Evolutionary conservation across 2,113 vertebrate genomes (phyloP), one percentile per base, ranked within the genome.

Genomic region (Salvator merianae): DNA sequence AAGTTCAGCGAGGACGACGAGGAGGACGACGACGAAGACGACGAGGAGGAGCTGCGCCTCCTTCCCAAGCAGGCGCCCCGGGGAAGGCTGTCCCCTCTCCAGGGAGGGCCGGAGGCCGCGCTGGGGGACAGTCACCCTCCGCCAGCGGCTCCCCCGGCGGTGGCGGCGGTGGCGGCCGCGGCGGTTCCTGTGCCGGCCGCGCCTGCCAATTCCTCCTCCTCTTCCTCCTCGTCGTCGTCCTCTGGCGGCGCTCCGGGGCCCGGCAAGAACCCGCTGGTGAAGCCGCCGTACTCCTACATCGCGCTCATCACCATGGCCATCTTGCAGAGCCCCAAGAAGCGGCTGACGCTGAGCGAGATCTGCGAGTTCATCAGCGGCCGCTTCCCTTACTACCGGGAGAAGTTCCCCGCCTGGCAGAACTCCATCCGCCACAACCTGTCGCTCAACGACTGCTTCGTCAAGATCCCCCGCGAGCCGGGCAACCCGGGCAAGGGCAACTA

Each of bases 291-390:
- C 92, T 99, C 98, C 0, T 99, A 99, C 94, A 99, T 99, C 87
- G 98, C 98, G 32, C 96, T 99, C 84, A 99, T 99, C 95, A 99
- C 98, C 87, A 99, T 99, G 98, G 96, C 98, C 88, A 98, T 99
- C 93, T 96, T 99, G 90, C 98, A 99, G 95, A 99, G 98, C 93
- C 98, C 98, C 87, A 98, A 99, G 94, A 99, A 99, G 85, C 95
- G 97, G 0, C 96, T 99, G 77, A 99, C 98, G 32, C 96, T 99
- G 71, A 99, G 98, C 74, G 98, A 98, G 95, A 99, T 99, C 96
- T 99, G 98, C 90, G 98, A 99, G 94, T 99, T 99, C 92, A 99
- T 99, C 96, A 99, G 98, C 94, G 97, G 96, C 88, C 97, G 97
- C 94, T 99, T 99, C 94, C 98, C 98, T 1, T 99, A 99, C 94